phyloP scores from a whole-genome alignment of 64 coral and sea anemone genomes.

The Pachyseris speciosa region DNA sequence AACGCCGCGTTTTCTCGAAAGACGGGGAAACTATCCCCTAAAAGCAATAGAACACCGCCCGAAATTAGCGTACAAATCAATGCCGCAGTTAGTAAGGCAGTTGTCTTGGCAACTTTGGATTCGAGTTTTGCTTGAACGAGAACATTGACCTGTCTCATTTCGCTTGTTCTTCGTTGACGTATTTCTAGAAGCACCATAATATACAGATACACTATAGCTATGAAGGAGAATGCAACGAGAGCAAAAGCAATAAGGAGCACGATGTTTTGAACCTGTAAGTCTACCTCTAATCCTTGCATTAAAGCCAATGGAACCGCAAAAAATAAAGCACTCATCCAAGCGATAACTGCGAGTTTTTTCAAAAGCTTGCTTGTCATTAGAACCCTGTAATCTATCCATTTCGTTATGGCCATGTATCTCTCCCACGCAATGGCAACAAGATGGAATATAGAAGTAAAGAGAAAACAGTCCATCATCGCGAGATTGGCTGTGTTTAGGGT shows the following conservation, averaged over 20 bases:
- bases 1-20: not conserved
- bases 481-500: not conserved
- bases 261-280: not conserved
- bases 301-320: not conserved
- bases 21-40: not conserved
- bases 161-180: not conserved
- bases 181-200: not conserved
- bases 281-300: not conserved
- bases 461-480: not conserved
- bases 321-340: not conserved
- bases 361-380: not conserved
- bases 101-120: not conserved
- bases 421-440: not conserved
- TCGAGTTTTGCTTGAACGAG: not conserved
- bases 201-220: not conserved
- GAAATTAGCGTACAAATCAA: not conserved
- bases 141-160: not conserved
- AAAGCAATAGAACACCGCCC: not conserved
- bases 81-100: not conserved
- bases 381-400: not conserved
- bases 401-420: not conserved
- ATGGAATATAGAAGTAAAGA: not conserved
- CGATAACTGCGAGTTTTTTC: not conserved
- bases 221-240: not conserved
- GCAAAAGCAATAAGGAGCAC: too few species aligned